Conservation (phyloP, 2,797 vertebrate genomes). For the Acrossocheilus fasciatus region DNA sequence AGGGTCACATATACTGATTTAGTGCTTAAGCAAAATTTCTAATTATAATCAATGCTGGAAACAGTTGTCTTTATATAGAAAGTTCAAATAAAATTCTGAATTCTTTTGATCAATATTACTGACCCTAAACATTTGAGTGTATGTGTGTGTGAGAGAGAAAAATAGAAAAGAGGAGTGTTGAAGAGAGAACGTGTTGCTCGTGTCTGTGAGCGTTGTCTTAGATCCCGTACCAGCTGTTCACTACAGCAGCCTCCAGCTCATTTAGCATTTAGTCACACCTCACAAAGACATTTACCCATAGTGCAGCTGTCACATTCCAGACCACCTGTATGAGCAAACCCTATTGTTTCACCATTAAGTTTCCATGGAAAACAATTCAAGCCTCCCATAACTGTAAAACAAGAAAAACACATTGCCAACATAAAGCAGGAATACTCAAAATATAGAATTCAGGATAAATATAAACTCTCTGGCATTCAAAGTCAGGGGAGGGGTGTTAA, state of each 20-base stretch:
- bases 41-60: background rate
- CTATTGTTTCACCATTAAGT: slow-evolving; percentile 25
- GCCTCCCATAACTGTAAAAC: background rate
- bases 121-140: background rate
- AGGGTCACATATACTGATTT: background rate
- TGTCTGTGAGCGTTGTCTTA: background rate
- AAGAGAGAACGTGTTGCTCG: background rate
- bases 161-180: background rate
- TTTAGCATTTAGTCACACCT: slow-evolving; percentile 19
- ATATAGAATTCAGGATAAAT: background rate
- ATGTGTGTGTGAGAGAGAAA: background rate
- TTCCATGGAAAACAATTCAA: slow-evolving; percentile 47
- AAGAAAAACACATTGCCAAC: slow-evolving; percentile 1
- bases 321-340: slow-evolving; percentile 37
- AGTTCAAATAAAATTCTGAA: background rate
- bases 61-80: background rate
- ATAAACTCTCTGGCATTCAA: background rate
- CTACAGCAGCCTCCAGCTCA: slow-evolving; percentile 43
- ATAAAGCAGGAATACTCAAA: background rate
- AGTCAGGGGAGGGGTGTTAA: background rate
- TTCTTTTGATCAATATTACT: background rate
- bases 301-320: slow-evolving; percentile 56
- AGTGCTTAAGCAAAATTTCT: too few species aligned
- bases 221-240: slow-evolving; percentile 49
- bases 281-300: slow-evolving; percentile 53